Evolutionary conservation across 2,797 vertebrate species (phyloP).

Genomic region (Odontamblyopus lacepedii): DNA sequence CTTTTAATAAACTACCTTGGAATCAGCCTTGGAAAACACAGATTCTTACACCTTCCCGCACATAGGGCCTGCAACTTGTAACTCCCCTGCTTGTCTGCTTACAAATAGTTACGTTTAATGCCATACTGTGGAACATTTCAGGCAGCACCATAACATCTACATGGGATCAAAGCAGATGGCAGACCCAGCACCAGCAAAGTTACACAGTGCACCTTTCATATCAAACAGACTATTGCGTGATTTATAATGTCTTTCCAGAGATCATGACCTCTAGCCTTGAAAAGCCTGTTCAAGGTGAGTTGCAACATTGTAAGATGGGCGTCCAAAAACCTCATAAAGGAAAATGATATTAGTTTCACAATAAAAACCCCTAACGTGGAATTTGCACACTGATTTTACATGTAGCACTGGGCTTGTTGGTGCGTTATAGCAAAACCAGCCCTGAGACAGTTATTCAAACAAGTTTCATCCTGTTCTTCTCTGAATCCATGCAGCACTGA

Average conservation of each 20-base stretch:
- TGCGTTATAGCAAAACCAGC: slow-evolving; percentile 5
- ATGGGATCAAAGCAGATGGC: too few relatives aligned
- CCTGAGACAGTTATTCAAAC: slow-evolving; percentile 21
- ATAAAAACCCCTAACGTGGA: slow-evolving; percentile 13
- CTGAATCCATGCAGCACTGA: slow-evolving; percentile 1
- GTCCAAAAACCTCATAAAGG: slow-evolving; percentile 15
- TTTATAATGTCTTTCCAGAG: background rate
- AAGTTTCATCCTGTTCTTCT: slow-evolving; percentile 20
- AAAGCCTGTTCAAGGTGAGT: slow-evolving; percentile 25
- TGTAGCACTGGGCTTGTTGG: slow-evolving; percentile 36
- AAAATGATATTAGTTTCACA: slow-evolving; percentile 14
- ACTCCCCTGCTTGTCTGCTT: too few relatives aligned
- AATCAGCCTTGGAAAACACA: too few relatives aligned
- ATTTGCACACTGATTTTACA: slow-evolving; percentile 19
- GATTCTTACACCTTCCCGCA: too few relatives aligned
- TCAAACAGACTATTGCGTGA: background rate
- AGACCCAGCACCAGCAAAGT: too few relatives aligned
- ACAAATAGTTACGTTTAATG: too few relatives aligned
- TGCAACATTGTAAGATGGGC: slow-evolving; percentile 26
- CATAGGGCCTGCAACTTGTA: background rate
- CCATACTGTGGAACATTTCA: too few relatives aligned
- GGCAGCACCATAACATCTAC: too few relatives aligned
- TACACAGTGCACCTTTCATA: background rate
- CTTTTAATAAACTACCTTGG: too few relatives aligned
- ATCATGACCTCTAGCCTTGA: slow-evolving; percentile 35